These are phyloP conservation scores for Spongilla lacustris DNA, from an alignment of 37 sponge, comb jelly and placozoan species.

Conservation along the genomic window DNA sequence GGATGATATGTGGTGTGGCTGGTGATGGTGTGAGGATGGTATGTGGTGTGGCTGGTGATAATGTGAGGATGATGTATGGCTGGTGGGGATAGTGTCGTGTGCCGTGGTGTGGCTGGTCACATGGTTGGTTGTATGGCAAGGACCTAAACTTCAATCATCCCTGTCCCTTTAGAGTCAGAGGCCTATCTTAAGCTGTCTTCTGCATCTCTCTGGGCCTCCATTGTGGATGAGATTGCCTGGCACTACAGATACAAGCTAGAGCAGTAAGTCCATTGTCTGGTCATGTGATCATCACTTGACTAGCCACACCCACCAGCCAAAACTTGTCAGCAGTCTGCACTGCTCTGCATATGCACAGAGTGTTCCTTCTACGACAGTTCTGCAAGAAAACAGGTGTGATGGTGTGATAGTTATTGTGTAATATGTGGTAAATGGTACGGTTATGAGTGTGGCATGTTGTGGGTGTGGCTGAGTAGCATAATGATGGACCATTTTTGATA, in stretches of 20 bases:
- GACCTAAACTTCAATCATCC: too few relatives aligned
- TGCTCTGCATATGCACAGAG: conserved; percentile 17
- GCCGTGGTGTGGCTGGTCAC: too few relatives aligned
- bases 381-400: conserved; percentile 64
- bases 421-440: neutral
- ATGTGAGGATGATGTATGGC: conserved; percentile 1
- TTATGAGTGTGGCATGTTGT: neutral
- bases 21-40: conserved; percentile 3
- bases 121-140: too few relatives aligned
- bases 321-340: conserved; percentile 30
- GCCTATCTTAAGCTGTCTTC: conserved; percentile 24
- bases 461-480: neutral
- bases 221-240: conserved; percentile 41
- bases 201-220: conserved; percentile 55
- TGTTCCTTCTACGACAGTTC: conserved; percentile 48
- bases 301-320: conserved; percentile 24
- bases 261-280: conserved; percentile 34
- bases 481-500: too few relatives aligned
- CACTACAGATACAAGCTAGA: conserved; percentile 74
- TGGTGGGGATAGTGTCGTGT: too few relatives aligned
- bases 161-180: neutral
- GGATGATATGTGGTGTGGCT: neutral
- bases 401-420: too few relatives aligned
- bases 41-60: neutral
- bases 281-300: neutral